phyloP scores from a whole-genome alignment of 2,797 vertebrate genomes.

The Spondyliosoma cantharus region DNA sequence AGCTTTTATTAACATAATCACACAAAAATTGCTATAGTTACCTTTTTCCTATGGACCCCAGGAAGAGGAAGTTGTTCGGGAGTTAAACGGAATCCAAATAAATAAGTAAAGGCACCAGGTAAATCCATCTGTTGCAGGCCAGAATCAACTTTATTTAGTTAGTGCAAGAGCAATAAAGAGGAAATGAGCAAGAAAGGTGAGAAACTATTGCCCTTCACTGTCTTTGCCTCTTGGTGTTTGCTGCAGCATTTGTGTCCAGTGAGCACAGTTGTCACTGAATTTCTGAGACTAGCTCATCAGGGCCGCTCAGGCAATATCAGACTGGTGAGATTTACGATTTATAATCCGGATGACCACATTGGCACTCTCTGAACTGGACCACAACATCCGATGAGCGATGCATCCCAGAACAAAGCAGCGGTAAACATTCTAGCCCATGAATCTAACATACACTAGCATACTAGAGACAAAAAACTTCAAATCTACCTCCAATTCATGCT shows the following conservation, averaged over 20 bases:
- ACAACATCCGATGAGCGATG: too few species aligned
- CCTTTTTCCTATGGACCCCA: neutral
- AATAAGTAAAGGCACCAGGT: slow-evolving; percentile 37
- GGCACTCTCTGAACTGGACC: too few species aligned
- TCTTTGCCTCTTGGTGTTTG: slow-evolving; percentile 5
- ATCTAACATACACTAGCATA: too few species aligned
- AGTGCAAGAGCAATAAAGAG: slow-evolving; percentile 7
- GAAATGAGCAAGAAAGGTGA: slow-evolving; percentile 1
- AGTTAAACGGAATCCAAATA: neutral
- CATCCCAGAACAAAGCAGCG: too few species aligned
- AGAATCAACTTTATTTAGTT: slow-evolving; percentile 42
- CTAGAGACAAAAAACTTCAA: too few species aligned
- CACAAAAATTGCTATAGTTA: neutral
- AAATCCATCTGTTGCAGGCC: slow-evolving; percentile 41
- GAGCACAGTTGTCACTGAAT: neutral
- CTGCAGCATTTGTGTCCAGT: slow-evolving; percentile 15
- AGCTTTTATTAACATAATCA: neutral
- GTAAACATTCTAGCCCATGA: too few species aligned
- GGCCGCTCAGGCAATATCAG: too few species aligned
- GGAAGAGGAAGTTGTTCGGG: neutral
- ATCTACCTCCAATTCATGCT: too few species aligned
- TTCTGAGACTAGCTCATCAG: neutral
- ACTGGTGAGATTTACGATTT: too few species aligned
- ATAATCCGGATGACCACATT: too few species aligned
- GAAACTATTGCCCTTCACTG: slow-evolving; percentile 8